Percentiles rank a stretch among this genome's conserved stretches.
These are phyloP conservation scores for Phrixothrix hirtus DNA, from an alignment of 2,888 invertebrate species.

Conservation along the genomic window DNA sequence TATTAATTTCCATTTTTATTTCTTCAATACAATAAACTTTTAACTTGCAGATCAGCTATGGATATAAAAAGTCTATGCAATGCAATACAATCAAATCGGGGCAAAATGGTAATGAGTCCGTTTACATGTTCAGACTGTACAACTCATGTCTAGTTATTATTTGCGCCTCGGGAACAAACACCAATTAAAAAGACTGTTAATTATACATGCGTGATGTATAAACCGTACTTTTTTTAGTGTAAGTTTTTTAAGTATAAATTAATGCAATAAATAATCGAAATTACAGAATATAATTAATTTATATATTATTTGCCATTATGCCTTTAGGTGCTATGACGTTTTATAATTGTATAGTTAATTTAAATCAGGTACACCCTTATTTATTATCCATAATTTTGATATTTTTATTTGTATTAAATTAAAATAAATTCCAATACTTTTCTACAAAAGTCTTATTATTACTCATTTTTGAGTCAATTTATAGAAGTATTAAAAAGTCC, in stretches of 20 bases:
- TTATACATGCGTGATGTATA: slow-evolving; percentile 9
- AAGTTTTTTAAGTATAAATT: slow-evolving; percentile 9
- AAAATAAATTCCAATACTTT: neutral
- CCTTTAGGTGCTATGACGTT: no score
- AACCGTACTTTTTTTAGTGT: slow-evolving; percentile 17
- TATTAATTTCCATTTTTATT: neutral
- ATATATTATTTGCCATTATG: no score
- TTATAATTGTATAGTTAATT: neutral
- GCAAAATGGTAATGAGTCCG: slow-evolving; percentile 8
- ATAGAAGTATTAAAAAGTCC: no score
- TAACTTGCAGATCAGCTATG: slow-evolving; percentile 8
- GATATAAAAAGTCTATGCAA: slow-evolving; percentile 13
- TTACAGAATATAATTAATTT: neutral
- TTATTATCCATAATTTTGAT: neutral
- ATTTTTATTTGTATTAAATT: no score
- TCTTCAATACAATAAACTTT: neutral
- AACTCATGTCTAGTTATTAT: slow-evolving; percentile 9
- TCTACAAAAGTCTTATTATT: neutral
- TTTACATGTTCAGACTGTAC: no score
- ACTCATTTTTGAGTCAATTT: neutral
- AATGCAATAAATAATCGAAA: neutral
- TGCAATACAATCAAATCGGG: slow-evolving; percentile 10
- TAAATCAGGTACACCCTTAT: neutral
- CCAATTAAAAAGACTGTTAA: slow-evolving; percentile 22
- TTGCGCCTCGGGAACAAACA: slow-evolving; percentile 6